Conservation (phyloP, 2,797 vertebrate species). For the Lithobates pipiens region DNA sequence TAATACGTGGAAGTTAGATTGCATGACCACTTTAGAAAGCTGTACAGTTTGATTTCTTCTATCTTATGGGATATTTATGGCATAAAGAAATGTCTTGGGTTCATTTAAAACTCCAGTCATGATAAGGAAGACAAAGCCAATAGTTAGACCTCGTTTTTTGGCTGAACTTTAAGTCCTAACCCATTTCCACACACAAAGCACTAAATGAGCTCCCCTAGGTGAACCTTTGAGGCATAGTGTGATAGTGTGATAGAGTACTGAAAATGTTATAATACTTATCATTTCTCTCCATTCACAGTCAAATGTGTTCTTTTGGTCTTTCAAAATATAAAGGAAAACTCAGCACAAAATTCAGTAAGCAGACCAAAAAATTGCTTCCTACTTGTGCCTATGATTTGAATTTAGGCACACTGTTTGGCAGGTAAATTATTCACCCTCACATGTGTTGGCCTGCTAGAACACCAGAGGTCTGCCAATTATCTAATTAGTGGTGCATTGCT, state of each 20-base stretch:
- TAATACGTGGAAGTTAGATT: conserved; percentile 68
- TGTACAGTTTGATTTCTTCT: conserved; percentile 45
- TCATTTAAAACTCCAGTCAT: conserved; percentile 63
- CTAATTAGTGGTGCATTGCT: too few relatives aligned
- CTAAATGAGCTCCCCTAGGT: conserved; percentile 53
- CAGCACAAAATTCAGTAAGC: not conserved
- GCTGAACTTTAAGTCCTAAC: conserved; percentile 74
- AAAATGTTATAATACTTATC: conserved; percentile 43
- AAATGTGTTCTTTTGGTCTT: not conserved
- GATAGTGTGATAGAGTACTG: conserved; percentile 55
- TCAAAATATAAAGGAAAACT: not conserved
- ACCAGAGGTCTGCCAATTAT: too few relatives aligned
- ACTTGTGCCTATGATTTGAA: not conserved
- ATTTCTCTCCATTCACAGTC: conserved; percentile 12
- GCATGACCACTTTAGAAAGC: conserved; percentile 68
- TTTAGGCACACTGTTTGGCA: not conserved
- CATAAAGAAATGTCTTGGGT: conserved; percentile 63
- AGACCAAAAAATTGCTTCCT: not conserved
- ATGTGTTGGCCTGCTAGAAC: too few relatives aligned
- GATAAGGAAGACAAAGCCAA: conserved; percentile 68
- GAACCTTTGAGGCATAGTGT: conserved; percentile 59
- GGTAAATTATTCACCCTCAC: too few relatives aligned
- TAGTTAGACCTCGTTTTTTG: conserved; percentile 68
- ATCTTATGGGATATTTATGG: conserved; percentile 68
- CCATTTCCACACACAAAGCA: conserved; percentile 66